These are phyloP conservation scores for Cistogaster globosa DNA, from an alignment of 2,888 invertebrate genomes.

Conservation along the genomic window DNA sequence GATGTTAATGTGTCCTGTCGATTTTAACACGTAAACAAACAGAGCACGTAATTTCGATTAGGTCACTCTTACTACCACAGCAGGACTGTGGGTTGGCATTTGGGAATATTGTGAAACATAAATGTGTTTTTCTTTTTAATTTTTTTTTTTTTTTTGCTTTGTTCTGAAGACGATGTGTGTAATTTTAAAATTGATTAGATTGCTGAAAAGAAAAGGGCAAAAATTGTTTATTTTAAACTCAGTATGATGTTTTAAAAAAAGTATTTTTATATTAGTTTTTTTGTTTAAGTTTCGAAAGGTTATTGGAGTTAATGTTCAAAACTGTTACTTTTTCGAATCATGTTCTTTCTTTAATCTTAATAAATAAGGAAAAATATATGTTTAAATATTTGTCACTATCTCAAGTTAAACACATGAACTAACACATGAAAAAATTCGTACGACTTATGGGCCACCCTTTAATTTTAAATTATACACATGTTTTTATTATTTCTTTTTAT, in stretches of 20 bases:
- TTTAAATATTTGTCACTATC: too few species aligned
- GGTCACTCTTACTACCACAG: constrained; percentile 67
- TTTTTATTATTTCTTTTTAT: too few species aligned
- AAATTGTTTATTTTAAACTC: neutral
- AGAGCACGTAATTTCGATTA: constrained; percentile 79
- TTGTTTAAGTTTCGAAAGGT: too few species aligned
- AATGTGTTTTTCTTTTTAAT: constrained; percentile 28
- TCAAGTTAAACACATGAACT: too few species aligned
- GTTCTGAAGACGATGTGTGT: constrained; percentile 56
- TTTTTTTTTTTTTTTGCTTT: constrained; percentile 26
- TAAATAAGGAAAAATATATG: too few species aligned
- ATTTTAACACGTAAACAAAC: constrained; percentile 72
- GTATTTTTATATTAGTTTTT: neutral
- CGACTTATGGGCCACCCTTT: too few species aligned
- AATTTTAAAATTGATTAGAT: constrained; percentile 65
- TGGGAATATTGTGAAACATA: constrained; percentile 55
- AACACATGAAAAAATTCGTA: too few species aligned
- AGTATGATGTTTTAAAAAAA: constrained; percentile 6
- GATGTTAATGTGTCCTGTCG: constrained; percentile 72
- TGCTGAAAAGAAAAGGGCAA: neutral
- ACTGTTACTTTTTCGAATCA: too few species aligned
- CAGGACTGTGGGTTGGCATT: constrained; percentile 36
- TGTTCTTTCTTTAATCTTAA: too few species aligned
- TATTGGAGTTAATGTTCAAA: too few species aligned
- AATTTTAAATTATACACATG: too few species aligned